A percentile compares a stretch with the other conserved stretches of the same genome.
These are phyloP conservation scores for Tigriopus californicus DNA, from an alignment of 2,888 invertebrate genomes.

Conservation along the genomic window DNA sequence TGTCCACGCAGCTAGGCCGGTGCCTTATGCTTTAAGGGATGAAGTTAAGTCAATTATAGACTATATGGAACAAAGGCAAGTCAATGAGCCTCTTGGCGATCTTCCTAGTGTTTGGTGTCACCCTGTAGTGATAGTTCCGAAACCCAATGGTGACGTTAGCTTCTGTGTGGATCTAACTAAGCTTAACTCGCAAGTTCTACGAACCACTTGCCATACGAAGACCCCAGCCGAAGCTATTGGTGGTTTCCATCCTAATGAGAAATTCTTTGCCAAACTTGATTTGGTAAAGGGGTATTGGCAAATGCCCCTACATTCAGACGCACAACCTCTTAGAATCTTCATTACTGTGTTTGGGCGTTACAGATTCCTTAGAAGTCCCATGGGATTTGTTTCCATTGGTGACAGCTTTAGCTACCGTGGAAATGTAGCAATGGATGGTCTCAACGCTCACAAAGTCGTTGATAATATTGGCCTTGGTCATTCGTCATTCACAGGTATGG, in stretches of 20 bases:
- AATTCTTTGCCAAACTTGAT: conserved; percentile 13
- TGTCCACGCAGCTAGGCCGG: neutral
- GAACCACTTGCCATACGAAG: conserved; percentile 7
- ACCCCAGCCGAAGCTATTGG: conserved; percentile 9
- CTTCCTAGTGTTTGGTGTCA: conserved; percentile 13
- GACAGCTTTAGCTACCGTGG: conserved; percentile 10
- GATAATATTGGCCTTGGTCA: neutral
- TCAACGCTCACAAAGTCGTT: conserved; percentile 11
- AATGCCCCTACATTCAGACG: neutral
- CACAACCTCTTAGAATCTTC: conserved; percentile 5
- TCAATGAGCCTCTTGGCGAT: conserved; percentile 14
- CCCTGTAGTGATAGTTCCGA: conserved; percentile 8
- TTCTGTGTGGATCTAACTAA: conserved; percentile 15
- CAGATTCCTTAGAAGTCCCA: neutral
- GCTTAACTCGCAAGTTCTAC: conserved; percentile 8
- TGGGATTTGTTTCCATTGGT: conserved; percentile 13
- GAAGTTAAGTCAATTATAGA: conserved; percentile 9
- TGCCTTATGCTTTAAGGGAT: conserved; percentile 14
- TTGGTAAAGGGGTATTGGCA: conserved; percentile 14
- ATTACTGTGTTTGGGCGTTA: conserved; percentile 1
- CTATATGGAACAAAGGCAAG: conserved; percentile 1
- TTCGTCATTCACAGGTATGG: neutral
- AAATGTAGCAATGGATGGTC: conserved; percentile 8
- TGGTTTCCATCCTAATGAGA: neutral
- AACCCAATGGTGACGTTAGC: neutral